These are phyloP conservation scores for Elgaria multicarinata DNA, from an alignment of 2,113 vertebrate genomes.

Conservation along the genomic window DNA sequence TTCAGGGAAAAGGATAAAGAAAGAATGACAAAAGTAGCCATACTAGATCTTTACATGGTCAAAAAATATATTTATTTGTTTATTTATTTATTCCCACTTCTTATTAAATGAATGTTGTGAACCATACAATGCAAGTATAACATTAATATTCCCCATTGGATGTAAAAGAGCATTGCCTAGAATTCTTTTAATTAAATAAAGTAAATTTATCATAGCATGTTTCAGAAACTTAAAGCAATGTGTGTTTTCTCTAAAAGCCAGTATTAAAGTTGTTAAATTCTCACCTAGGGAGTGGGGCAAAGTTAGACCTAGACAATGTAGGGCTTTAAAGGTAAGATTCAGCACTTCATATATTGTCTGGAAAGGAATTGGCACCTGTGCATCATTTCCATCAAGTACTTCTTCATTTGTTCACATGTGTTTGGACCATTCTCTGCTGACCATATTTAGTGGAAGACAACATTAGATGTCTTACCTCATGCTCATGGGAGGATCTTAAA, in stretches of 20 bases:
- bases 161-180: constrained; percentile 25
- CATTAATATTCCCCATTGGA: constrained; percentile 35
- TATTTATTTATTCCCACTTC: neutral
- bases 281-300: neutral
- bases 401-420: neutral
- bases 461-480: neutral
- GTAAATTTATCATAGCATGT: constrained; percentile 35
- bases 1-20: constrained; percentile 35
- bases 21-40: constrained; percentile 40
- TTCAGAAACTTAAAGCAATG: constrained; percentile 29
- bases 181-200: constrained; percentile 52
- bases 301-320: no score
- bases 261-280: constrained; percentile 52
- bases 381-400: neutral
- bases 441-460: neutral
- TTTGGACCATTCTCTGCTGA: neutral
- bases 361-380: no score
- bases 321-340: no score
- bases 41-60: constrained; percentile 14
- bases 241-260: constrained; percentile 35
- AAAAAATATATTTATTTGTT: no score
- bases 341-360: no score
- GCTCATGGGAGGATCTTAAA: neutral
- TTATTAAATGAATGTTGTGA: constrained; percentile 34
- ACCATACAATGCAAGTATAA: constrained; percentile 6